Evolutionary conservation across 2,113 vertebrate genomes (phyloP), one percentile per base, ranked within the genome.

Genomic region (Phasianus colchicus): DNA sequence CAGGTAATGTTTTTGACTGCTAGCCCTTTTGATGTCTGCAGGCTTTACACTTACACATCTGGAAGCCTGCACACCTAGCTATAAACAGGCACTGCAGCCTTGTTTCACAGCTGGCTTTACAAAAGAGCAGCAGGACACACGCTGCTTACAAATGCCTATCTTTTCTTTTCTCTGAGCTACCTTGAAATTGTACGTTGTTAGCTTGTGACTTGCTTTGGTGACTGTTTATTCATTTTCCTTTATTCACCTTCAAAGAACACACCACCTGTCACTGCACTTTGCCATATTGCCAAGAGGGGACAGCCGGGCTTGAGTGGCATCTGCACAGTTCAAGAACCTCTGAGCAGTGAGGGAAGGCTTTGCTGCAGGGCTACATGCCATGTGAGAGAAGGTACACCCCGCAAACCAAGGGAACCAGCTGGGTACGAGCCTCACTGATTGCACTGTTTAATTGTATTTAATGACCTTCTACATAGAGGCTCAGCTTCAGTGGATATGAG

Each of bases 11-110:
- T 75, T 95, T 86, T 75, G 92, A 50, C 65, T 63, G 85, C 58
- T 38, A 50, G 36, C 4, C 76, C 79, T 95, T 98, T 98, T 98
- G 97, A 98, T 98, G 97, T 97, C 88, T 87, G 63, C 85, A 29
- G 92, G 74, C 88, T 96, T 94, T 95, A 92, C 70, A 34, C 79
- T 94, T 85, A 85, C 96, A 97, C 97, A 98, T 98, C 98, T 98
- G 97, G 97, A 95, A 86, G 93, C 55, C 93, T 94, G 96, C 19
- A 60, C 89, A 75, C 86, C 55, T 32, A 81, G 61, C 94, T 54
- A 34, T 34, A 96, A 91, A 79, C 95, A 84, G 87, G 43, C 70
- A 11, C 16, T 11, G 52, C 94, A 86, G 50, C 71, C 45, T 20
- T 24, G 86, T 70, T 90, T 95, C 64, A 42, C 97, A 98, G 97